Percentiles rank a stretch among this genome's conserved stretches.
These are phyloP conservation scores for Coturnix japonica DNA, from an alignment of 2,113 vertebrate species.

Conservation along the genomic window DNA sequence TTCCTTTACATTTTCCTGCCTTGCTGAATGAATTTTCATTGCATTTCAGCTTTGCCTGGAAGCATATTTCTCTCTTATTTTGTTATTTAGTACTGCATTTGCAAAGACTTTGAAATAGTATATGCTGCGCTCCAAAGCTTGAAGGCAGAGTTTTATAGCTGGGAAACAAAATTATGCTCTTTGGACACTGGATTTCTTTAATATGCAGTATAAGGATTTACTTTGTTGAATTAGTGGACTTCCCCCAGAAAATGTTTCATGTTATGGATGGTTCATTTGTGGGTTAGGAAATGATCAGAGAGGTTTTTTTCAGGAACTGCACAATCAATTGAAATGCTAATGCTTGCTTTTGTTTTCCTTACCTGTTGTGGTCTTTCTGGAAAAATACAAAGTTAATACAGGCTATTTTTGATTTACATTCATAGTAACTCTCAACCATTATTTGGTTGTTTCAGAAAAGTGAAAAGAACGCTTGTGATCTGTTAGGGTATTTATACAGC, in stretches of 20 bases:
- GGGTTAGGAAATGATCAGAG: not conserved
- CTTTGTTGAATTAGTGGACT: not conserved
- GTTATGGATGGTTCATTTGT: not conserved
- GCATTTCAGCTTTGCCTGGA: constrained; percentile 32
- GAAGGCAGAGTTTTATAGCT: constrained; percentile 29
- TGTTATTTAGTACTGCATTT: constrained; percentile 42
- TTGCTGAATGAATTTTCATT: constrained; percentile 10
- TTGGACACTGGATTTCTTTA: constrained; percentile 11
- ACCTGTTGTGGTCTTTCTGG: not conserved
- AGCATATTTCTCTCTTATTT: constrained; percentile 54
- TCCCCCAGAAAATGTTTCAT: not conserved
- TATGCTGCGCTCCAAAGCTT: not conserved
- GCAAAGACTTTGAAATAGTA: constrained; percentile 1
- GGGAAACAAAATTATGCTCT: constrained; percentile 25
- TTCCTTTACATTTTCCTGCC: not conserved
- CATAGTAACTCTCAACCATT: not conserved
- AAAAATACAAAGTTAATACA: not conserved
- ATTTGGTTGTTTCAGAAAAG: constrained; percentile 60
- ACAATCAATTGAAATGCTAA: not conserved
- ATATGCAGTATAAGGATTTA: not conserved
- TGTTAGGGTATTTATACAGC: not conserved
- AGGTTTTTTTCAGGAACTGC: not conserved
- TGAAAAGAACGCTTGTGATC: constrained; percentile 55
- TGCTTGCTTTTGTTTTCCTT: not conserved
- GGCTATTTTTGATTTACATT: not conserved